A percentile compares a stretch with the other conserved stretches of the same genome.
These are phyloP conservation scores for Etheostoma cragini DNA, from an alignment of 2,113 vertebrate genomes.

Conservation along the genomic window DNA sequence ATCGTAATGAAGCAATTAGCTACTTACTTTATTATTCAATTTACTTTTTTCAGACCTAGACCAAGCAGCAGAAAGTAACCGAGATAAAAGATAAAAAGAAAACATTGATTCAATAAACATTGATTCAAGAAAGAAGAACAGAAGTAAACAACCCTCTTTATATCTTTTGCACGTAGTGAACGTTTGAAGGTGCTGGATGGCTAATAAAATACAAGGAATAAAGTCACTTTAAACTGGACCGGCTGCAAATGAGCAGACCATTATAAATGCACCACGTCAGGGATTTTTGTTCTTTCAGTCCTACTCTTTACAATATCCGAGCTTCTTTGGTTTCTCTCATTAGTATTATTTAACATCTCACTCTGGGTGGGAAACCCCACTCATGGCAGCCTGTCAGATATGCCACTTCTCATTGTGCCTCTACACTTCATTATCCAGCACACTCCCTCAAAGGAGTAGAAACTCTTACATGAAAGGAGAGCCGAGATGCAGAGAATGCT, in stretches of 20 bases:
- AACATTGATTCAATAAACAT: not conserved
- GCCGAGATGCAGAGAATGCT: conserved; percentile 14
- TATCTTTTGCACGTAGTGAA: not conserved
- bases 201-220: not conserved
- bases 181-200: not conserved
- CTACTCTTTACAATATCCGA: conserved; percentile 39
- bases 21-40: not conserved
- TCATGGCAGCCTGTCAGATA: conserved; percentile 58
- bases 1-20: not conserved
- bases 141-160: not conserved
- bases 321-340: conserved; percentile 57
- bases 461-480: conserved; percentile 18
- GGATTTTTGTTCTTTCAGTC: conserved; percentile 27
- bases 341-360: conserved; percentile 69
- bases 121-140: not conserved
- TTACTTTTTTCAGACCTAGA: not conserved
- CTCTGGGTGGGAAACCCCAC: conserved; percentile 42
- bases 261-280: conserved; percentile 12
- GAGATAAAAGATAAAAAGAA: not conserved
- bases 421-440: conserved; percentile 59
- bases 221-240: not conserved
- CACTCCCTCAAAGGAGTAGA: conserved; percentile 31
- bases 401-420: conserved; percentile 54
- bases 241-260: conserved; percentile 23
- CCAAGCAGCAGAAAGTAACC: not conserved